Conservation (phyloP, 2,888 invertebrate genomes). For the Campopleginae sp. region DNA sequence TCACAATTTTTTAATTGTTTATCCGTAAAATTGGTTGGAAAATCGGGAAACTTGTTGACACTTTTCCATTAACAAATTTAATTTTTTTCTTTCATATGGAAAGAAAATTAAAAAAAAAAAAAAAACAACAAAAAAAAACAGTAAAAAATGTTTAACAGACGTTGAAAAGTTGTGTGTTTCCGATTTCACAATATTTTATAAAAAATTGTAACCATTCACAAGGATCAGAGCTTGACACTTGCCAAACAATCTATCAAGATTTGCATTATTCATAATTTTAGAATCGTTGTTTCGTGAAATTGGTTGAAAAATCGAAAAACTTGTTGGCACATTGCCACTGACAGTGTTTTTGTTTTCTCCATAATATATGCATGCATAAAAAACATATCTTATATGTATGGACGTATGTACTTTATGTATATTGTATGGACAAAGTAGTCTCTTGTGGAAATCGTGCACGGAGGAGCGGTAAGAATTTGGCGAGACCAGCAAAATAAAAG, state of each 20-base stretch:
- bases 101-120: no score
- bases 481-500: constrained; percentile 55
- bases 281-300: neutral
- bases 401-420: neutral
- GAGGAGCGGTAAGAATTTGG: constrained; percentile 38
- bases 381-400: neutral
- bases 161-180: no score
- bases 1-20: neutral
- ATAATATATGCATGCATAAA: neutral
- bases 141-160: no score
- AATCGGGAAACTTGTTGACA: no score
- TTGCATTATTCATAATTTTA: neutral
- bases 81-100: no score
- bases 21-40: no score
- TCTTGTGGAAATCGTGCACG: constrained; percentile 41
- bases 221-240: no score
- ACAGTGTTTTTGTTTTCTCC: neutral
- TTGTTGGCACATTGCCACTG: neutral
- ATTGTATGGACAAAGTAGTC: constrained; percentile 7
- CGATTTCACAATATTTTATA: no score
- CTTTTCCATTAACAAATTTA: no score
- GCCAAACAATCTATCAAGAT: neutral
- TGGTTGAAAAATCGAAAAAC: neutral
- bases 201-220: no score
- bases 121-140: no score